A percentile compares a stretch with the other conserved stretches of the same genome.
phyloP scores from a whole-genome alignment of 2,113 vertebrate genomes.

The Hippocampus barbouri region DNA sequence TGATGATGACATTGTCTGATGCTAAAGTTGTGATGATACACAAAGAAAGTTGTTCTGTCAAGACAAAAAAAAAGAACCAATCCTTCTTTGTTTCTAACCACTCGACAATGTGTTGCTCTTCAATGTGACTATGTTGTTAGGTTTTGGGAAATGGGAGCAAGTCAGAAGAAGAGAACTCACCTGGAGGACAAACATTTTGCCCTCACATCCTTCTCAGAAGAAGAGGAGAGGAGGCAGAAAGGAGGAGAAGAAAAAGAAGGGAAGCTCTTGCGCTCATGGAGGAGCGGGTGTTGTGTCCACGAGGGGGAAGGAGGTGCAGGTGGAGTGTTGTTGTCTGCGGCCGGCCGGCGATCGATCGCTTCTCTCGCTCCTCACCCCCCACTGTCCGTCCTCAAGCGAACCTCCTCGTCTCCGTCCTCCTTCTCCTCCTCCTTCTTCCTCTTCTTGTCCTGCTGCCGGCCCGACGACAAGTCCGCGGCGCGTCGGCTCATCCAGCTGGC shows the following conservation, averaged over 20 bases:
- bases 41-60: too few relatives aligned
- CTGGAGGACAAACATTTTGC: neutral
- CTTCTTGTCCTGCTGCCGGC: neutral
- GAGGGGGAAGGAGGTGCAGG: neutral
- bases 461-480: neutral
- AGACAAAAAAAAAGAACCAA: too few relatives aligned
- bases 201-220: neutral
- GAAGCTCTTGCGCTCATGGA: neutral
- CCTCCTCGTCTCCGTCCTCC: neutral
- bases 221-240: neutral
- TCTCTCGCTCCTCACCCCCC: too few relatives aligned
- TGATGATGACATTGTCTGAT: too few relatives aligned
- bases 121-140: too few relatives aligned
- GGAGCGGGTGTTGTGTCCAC: neutral
- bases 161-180: neutral
- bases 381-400: too few relatives aligned
- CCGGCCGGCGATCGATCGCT: neutral
- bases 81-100: too few relatives aligned
- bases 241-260: neutral
- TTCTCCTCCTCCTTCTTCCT: neutral
- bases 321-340: constrained; percentile 1
- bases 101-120: too few relatives aligned
- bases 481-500: constrained; percentile 21
- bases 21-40: too few relatives aligned
- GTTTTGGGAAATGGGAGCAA: neutral